Evolutionary conservation across 1,140 invertebrate genomes (phyloP).

Genomic region (Akabosia matsudoensis): DNA sequence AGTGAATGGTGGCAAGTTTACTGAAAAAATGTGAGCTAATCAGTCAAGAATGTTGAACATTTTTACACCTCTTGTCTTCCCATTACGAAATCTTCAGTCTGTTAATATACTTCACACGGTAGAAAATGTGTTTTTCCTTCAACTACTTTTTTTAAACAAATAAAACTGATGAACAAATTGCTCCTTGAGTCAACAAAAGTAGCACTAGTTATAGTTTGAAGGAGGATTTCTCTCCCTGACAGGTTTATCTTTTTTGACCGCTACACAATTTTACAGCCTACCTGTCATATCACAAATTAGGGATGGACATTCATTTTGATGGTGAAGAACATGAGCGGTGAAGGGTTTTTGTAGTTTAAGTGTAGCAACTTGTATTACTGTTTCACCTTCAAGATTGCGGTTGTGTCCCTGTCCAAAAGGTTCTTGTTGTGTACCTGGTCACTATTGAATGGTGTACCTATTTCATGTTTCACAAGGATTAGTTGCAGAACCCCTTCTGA

Average conservation of each 20-base stretch:
- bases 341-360: not conserved
- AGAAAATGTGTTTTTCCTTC: not conserved
- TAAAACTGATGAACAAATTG: not conserved
- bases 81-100: slow-evolving; percentile 22
- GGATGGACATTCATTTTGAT: not conserved
- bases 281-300: not conserved
- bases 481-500: no score
- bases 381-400: no score
- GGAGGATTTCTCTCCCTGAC: not conserved
- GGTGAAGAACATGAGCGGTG: not conserved
- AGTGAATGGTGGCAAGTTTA: slow-evolving; percentile 15
- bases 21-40: slow-evolving; percentile 23
- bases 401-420: no score
- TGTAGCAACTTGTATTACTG: not conserved
- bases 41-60: slow-evolving; percentile 35
- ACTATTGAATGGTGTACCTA: no score
- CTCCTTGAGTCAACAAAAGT: not conserved
- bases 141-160: no score
- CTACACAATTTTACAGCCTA: slow-evolving; percentile 12
- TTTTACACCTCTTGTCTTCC: slow-evolving; percentile 38
- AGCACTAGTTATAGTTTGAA: no score
- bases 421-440: no score
- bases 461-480: no score
- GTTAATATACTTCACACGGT: slow-evolving; percentile 2
- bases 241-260: not conserved